These are phyloP conservation scores for Brachionus asplanchnoidis DNA, from an alignment of 1,140 invertebrate species.

Conservation along the genomic window DNA sequence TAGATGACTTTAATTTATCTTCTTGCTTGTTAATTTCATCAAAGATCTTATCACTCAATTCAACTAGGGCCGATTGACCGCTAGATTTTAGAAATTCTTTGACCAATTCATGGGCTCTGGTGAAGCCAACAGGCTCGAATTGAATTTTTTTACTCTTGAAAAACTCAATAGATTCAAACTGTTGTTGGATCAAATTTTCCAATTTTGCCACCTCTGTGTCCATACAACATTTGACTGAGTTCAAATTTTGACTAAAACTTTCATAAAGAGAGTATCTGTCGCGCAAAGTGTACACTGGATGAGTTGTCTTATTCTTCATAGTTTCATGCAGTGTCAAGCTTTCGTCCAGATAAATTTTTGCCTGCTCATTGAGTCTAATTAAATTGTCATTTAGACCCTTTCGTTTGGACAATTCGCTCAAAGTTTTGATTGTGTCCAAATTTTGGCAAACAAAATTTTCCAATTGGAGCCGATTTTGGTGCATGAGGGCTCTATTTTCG, in stretches of 20 bases:
- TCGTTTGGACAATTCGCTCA: not conserved
- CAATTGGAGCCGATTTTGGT: not conserved
- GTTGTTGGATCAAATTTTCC: not conserved
- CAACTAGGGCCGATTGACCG: not conserved
- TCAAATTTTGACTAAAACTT: not conserved
- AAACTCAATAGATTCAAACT: not conserved
- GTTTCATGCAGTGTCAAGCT: conserved; percentile 16
- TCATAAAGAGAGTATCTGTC: not conserved
- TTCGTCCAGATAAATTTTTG: conserved; percentile 26
- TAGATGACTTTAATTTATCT: not conserved
- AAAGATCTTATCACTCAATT: not conserved
- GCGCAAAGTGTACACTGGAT: not conserved
- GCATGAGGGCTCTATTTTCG: not conserved
- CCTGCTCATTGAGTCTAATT: not conserved
- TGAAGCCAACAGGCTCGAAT: not conserved
- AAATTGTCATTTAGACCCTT: not conserved
- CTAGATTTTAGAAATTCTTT: not conserved
- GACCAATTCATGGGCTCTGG: not conserved
- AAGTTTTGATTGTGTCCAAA: not conserved
- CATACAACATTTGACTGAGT: not conserved
- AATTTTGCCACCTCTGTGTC: not conserved
- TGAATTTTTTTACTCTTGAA: not conserved
- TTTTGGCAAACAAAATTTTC: not conserved
- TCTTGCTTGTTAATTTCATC: not conserved
- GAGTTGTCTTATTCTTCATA: not conserved